Conservation (phyloP, 2,888 invertebrate genomes). For the Campoplex nolae region DNA sequence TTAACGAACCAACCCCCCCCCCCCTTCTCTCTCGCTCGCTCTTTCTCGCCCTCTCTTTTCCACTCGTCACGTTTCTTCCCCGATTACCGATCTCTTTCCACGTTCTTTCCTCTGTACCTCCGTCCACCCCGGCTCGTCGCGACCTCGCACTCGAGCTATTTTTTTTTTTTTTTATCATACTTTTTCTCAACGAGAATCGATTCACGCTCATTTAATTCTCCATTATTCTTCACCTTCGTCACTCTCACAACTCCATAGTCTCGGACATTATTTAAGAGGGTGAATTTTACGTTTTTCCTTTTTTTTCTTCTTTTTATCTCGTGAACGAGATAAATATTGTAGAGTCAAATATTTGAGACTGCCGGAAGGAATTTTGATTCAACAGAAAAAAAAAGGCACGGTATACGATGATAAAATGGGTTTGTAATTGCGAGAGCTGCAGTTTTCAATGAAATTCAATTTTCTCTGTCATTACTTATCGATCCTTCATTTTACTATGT, state of each 20-base stretch:
- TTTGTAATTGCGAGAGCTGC: conserved; percentile 6
- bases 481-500: background rate
- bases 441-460: conserved; percentile 7
- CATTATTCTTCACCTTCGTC: conserved; percentile 67
- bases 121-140: conserved; percentile 43
- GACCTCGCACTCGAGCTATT: conserved; percentile 55
- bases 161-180: conserved; percentile 20
- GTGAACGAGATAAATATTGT: conserved; percentile 57
- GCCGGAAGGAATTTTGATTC: conserved; percentile 23
- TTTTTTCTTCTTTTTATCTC: conserved; percentile 19
- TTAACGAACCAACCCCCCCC: conserved; percentile 73
- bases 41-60: conserved; percentile 32
- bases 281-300: conserved; percentile 29
- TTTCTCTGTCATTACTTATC: background rate
- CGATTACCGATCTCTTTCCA: conserved; percentile 61
- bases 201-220: conserved; percentile 72
- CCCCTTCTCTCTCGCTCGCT: conserved; percentile 43
- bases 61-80: conserved; percentile 51
- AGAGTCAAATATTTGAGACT: conserved; percentile 63
- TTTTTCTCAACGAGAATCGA: conserved; percentile 70
- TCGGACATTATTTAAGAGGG: conserved; percentile 43
- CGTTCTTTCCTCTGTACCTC: conserved; percentile 41
- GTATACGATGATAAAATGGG: conserved; percentile 13
- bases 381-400: conserved; percentile 9
- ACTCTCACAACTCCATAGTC: conserved; percentile 45